Conservation (phyloP, 2,113 vertebrate genomes). For the Colinus virginianus region DNA sequence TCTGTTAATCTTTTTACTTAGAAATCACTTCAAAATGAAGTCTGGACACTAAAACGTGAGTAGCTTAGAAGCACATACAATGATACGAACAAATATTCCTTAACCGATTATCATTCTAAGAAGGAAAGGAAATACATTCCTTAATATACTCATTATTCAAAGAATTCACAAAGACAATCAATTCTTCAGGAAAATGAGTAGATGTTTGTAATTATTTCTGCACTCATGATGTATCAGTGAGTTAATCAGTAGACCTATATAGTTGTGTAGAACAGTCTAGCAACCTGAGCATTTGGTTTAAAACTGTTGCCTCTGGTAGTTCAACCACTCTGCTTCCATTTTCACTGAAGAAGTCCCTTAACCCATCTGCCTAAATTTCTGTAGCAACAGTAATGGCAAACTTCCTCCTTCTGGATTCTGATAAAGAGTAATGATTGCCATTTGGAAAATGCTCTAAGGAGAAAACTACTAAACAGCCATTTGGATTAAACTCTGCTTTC, state of each 20-base stretch:
- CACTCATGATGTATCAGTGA: not conserved
- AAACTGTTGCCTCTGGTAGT: not conserved
- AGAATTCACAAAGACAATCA: not conserved
- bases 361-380: constrained; percentile 1
- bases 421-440: constrained; percentile 14
- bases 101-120: too few species aligned
- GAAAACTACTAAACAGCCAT: not conserved
- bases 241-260: not conserved
- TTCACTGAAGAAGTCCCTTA: not conserved
- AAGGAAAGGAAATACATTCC: not conserved
- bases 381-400: not conserved
- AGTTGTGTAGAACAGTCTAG: not conserved
- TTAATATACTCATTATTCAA: not conserved
- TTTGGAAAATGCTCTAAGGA: constrained; percentile 18
- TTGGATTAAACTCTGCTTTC: not conserved
- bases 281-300: not conserved
- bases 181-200: not conserved
- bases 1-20: not conserved
- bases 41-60: not conserved
- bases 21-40: not conserved
- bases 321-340: not conserved
- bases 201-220: not conserved
- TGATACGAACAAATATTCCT: not conserved
- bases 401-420: not conserved
- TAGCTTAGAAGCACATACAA: not conserved